Conservation (phyloP, 2,113 vertebrate genomes). For the Spermophilus dauricus region DNA sequence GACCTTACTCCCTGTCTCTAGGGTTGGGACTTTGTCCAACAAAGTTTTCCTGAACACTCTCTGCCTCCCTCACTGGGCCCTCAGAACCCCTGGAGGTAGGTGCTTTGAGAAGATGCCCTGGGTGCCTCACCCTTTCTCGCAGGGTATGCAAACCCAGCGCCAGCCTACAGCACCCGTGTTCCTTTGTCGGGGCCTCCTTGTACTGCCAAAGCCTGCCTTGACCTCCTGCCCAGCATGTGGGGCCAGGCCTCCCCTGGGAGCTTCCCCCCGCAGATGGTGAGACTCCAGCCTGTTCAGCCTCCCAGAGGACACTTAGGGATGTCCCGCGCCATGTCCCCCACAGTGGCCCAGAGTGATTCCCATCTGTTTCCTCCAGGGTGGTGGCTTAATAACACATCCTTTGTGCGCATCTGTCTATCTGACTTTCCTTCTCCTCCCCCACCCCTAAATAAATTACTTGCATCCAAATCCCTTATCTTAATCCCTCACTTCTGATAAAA, state of each 20-base stretch:
- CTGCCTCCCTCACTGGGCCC: not conserved
- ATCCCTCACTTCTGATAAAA: conserved; percentile 17
- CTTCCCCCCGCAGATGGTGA: not conserved
- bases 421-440: not conserved
- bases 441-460: not conserved
- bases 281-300: not conserved
- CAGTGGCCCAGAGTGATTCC: not conserved
- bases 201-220: no score
- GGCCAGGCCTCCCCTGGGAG: not conserved
- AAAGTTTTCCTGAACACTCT: not conserved
- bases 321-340: accelerated
- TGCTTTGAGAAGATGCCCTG: not conserved
- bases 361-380: not conserved
- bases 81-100: not conserved
- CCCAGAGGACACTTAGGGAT: not conserved
- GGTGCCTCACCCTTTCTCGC: no score
- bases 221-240: accelerated
- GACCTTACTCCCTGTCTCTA: not conserved
- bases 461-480: not conserved
- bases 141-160: not conserved
- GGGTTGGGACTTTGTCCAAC: not conserved
- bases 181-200: not conserved
- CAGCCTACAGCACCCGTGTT: not conserved
- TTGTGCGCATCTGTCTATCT: no score
- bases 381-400: not conserved